These are phyloP conservation scores for Podarcis raffonei DNA, from an alignment of 2,113 vertebrate species.

Conservation along the genomic window DNA sequence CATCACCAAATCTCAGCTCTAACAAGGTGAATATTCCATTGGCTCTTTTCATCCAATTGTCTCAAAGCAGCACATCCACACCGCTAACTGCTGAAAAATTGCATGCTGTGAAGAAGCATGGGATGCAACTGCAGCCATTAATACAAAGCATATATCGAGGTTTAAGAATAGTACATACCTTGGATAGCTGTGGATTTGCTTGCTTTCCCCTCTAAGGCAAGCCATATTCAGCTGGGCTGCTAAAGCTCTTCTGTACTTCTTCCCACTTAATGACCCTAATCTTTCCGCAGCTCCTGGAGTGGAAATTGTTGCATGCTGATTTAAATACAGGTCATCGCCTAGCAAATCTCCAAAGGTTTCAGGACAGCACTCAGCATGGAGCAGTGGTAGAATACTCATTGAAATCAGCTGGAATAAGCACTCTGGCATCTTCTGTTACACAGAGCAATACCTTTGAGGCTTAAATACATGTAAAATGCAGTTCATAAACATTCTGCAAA, in stretches of 20 bases:
- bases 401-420: not conserved
- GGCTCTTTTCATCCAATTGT: not conserved
- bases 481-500: not conserved
- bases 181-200: conserved; percentile 52
- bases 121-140: not conserved
- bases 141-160: conserved; percentile 30
- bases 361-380: not conserved
- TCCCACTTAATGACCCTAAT: conserved; percentile 65
- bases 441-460: not conserved
- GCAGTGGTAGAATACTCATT: not conserved
- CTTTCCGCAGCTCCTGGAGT: conserved; percentile 53
- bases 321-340: conserved; percentile 42
- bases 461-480: not conserved
- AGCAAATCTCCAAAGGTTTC: conserved; percentile 39
- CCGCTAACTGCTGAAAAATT: conserved; percentile 34
- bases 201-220: conserved; percentile 48
- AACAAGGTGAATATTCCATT: not conserved
- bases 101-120: not conserved
- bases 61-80: conserved; percentile 7
- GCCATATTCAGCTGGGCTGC: conserved; percentile 57
- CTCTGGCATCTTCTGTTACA: not conserved
- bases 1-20: not conserved
- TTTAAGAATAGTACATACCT: conserved; percentile 61
- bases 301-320: conserved; percentile 52
- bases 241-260: conserved; percentile 55